Evolutionary conservation across 2,113 vertebrate species (phyloP), one percentile per base, ranked within the genome.

Genomic region (Phoxinus phoxinus): DNA sequence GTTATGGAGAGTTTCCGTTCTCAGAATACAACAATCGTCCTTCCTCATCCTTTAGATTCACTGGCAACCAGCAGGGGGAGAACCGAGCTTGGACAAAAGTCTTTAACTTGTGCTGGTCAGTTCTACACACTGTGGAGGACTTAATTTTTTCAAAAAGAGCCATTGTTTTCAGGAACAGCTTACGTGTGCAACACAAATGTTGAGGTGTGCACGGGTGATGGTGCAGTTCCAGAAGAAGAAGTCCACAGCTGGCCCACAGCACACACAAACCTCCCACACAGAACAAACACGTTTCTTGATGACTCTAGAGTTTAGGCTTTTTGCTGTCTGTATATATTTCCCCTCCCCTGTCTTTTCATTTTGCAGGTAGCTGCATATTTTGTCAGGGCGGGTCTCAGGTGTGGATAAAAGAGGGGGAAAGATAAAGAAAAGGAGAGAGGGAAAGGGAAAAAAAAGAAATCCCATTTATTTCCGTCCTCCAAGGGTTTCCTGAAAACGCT

Each of bases 291-390:
- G 80, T 89, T 94, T 95, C 92, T 91, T 94, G 93, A 94, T 94
- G 94, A 95, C 92, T 93, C 91, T 78, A 86, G 90, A 65, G 6
- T 91, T 93, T 89, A 81, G 86, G 72, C 87, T 93, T 93, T 94
- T 93, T 93, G 86, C 91, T 90, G 85, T 81, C 77, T n/a, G 73
- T 81, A 87, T 91, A 92, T 92, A 58, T 79, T 59, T 79, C 32
- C 32, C 32, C 92, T 90, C 86, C 44, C 35, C 51, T 3, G 6
- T 61, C n/a, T 81, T 87, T 77, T 53, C 58, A 90, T 94, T 94
- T 93, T 94, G 94, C 94, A 91, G 89, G 89, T 92, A 92, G 89
- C 90, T 92, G 93, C 93, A 94, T 89, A 92, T 91, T 94, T 93
- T 88, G 89, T 89, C 88, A 63, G 85, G 90, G 88, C 90, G 90